Evolutionary conservation across 2,888 invertebrate species (phyloP).

Genomic region (Drosophila nigricruria): DNA sequence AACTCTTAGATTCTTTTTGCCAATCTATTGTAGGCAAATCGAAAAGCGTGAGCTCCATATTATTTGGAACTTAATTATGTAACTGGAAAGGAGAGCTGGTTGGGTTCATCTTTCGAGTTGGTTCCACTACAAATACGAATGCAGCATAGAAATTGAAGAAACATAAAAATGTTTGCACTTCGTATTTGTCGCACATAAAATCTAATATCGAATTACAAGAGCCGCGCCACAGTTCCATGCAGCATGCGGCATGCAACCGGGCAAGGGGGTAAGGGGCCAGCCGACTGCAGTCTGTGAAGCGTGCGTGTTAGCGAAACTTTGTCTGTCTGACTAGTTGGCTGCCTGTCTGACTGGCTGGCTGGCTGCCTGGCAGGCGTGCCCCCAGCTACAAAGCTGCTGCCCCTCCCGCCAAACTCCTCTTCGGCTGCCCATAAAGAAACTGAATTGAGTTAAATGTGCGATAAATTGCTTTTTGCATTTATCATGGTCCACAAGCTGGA

Average conservation of each 20-base stretch:
- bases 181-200: conserved; percentile 82
- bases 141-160: conserved; percentile 68
- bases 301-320: conserved; percentile 71
- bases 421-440: conserved; percentile 72
- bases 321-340: conserved; percentile 31
- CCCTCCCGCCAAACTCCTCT: conserved; percentile 12
- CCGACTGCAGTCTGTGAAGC: conserved; percentile 23
- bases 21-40: conserved; percentile 14
- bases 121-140: conserved; percentile 70
- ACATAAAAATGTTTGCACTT: conserved; percentile 80
- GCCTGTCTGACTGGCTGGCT: background rate
- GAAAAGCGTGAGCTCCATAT: conserved; percentile 61
- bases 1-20: background rate
- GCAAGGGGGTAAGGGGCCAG: background rate
- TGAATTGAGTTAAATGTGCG: conserved; percentile 81
- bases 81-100: conserved; percentile 21
- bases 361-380: conserved; percentile 45
- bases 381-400: conserved; percentile 22
- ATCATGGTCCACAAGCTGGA: conserved; percentile 72
- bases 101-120: conserved; percentile 44
- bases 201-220: conserved; percentile 82
- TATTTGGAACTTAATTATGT: conserved; percentile 70
- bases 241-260: conserved; percentile 19
- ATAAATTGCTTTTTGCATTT: conserved; percentile 82
- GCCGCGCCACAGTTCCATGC: conserved; percentile 33